Percentiles rank a stretch among this genome's conserved stretches.
Conservation (phyloP, 2,888 invertebrate species). For the Leptinotarsa juncta region DNA sequence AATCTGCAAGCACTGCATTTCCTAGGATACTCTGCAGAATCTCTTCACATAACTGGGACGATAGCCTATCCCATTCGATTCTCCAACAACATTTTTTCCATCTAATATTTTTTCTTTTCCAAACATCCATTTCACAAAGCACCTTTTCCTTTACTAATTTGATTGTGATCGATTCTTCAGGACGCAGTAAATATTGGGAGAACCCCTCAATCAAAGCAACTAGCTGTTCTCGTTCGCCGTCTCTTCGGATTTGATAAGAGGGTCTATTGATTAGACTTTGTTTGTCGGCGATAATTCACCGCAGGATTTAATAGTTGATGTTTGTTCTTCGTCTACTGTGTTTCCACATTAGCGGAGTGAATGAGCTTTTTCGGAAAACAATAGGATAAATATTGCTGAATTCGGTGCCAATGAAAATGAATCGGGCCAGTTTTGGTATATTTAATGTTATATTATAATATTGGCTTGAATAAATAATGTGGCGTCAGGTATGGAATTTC, state of each 20-base stretch:
- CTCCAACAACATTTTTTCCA: too few relatives aligned
- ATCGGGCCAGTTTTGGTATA: too few relatives aligned
- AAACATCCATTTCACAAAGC: not conserved
- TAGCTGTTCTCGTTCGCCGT: slow-evolving; percentile 18
- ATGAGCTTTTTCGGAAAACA: too few relatives aligned
- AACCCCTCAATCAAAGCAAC: slow-evolving; percentile 23
- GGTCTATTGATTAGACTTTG: slow-evolving; percentile 26
- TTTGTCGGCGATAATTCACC: slow-evolving; percentile 25
- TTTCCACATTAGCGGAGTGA: not conserved
- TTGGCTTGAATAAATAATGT: too few relatives aligned
- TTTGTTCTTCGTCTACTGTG: slow-evolving; percentile 1
- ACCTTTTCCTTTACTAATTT: not conserved
- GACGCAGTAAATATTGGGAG: slow-evolving; percentile 17
- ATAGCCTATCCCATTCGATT: too few relatives aligned
- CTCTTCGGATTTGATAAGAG: slow-evolving; percentile 13
- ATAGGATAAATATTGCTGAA: too few relatives aligned
- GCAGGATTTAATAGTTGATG: slow-evolving; percentile 14
- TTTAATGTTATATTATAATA: too few relatives aligned
- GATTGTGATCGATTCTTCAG: slow-evolving; percentile 15
- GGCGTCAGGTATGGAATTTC: too few relatives aligned
- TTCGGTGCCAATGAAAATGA: too few relatives aligned
- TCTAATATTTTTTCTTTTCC: not conserved
- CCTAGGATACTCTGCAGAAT: too few relatives aligned
- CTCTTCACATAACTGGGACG: too few relatives aligned
- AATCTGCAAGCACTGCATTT: too few relatives aligned